Base-by-base conservation (phyloP, 2,888 invertebrate genomes). In the Drosophila greeni region DNA sequence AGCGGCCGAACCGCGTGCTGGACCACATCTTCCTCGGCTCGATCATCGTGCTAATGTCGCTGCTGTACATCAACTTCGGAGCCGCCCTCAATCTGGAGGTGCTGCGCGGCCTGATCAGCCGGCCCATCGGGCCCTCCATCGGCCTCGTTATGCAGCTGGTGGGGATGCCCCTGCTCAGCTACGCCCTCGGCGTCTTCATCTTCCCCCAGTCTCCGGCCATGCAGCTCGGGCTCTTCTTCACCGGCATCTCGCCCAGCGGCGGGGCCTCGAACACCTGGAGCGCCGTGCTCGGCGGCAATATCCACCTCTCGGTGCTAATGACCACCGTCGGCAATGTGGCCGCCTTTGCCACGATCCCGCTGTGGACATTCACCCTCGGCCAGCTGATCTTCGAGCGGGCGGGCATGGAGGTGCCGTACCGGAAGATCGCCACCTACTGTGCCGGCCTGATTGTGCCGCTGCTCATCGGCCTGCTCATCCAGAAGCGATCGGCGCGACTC, bases 221-320 rank as follows among this genome's bases (percentile, higher is more conserved):
- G 92, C 94, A 94, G 47, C 88, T 97, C 74, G 97, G 97, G 4
- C 91, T 97, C 88, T 97, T 97, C 89, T 95, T 96, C 88, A 95
- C 96, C 0, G 97, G 97, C 0, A 95, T 96, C 20, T 93, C 95
- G 4, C 97, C 97, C 0, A 95, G 95, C n/a, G 97, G 99, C 1
- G 98, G 98, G 0, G 97, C 97, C 24, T 97, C 97, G 48, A 99
- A 99, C 88, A 95, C 98, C 80, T 99, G 98, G 97, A 95, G 97
- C 0, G 93, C 95, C 72, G 92, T 98, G 16, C 90, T 99, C 3
- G 95, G 94, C 5, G 98, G 97, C 6, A 98, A 99, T 89, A 92
- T 98, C 6, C 95, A 97, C 87, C 90, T 99, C 39, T 97, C 97
- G 0, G 93, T 99, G 48, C 94, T 98, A 16, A 97, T 99, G 98